phyloP scores from a whole-genome alignment of 2,797 vertebrate genomes.

The Rhynchonycteris naso region DNA sequence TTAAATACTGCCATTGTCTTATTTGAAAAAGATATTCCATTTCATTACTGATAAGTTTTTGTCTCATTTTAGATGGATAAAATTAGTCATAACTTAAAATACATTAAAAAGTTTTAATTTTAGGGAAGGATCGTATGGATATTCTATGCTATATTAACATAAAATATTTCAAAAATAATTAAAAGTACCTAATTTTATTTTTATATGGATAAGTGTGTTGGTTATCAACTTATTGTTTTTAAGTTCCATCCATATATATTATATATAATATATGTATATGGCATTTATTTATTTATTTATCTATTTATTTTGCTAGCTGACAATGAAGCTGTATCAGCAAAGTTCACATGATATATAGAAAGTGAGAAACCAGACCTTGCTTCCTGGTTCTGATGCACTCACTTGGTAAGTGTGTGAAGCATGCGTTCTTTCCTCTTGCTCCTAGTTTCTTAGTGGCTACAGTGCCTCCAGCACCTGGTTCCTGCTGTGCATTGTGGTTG shows the following conservation, averaged over 20 bases:
- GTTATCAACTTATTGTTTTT: background rate
- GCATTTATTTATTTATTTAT: too few relatives aligned
- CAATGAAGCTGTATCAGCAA: background rate
- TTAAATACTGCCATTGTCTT: constrained; percentile 41
- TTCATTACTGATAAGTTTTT: background rate
- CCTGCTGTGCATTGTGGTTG: fast-evolving
- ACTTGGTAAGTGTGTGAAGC: background rate
- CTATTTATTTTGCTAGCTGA: background rate
- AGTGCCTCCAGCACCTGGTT: fast-evolving
- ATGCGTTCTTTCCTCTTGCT: fast-evolving
- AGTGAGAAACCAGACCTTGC: background rate
- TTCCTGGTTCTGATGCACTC: background rate
- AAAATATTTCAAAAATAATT: constrained; percentile 12
- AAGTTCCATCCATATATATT: background rate
- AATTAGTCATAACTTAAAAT: background rate
- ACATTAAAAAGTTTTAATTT: background rate
- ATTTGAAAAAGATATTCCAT: constrained; percentile 33
- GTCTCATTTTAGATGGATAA: background rate
- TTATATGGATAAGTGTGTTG: background rate
- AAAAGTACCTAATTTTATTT: background rate
- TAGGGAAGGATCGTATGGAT: background rate
- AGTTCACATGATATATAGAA: background rate
- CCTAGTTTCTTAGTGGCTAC: too few relatives aligned
- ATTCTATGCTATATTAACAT: background rate
- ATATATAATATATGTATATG: too few relatives aligned